These are phyloP conservation scores for Drosophila mulleri DNA, from an alignment of 2,888 invertebrate species.

Conservation along the genomic window DNA sequence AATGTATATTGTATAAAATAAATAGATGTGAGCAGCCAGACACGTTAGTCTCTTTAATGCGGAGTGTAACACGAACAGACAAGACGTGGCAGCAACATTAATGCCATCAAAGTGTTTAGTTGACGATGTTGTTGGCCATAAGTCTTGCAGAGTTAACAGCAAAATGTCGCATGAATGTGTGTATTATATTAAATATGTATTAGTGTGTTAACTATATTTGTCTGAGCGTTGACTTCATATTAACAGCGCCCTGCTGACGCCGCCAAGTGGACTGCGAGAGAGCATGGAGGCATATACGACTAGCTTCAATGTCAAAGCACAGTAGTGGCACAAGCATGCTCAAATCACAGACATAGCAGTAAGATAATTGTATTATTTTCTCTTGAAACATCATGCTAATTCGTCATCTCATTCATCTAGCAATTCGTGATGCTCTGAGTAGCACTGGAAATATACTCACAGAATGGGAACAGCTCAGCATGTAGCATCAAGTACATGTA, in stretches of 20 bases:
- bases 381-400: no score
- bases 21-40: not conserved
- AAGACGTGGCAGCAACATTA: no score
- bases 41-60: not conserved
- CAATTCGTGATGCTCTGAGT: no score
- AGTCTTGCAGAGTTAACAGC: not conserved
- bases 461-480: no score
- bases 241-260: not conserved
- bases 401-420: no score
- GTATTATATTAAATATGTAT: not conserved
- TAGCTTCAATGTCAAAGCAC: no score
- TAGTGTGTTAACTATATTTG: not conserved
- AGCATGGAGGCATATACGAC: not conserved
- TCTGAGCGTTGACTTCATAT: not conserved
- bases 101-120: no score
- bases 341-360: not conserved
- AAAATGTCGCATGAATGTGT: not conserved
- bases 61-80: not conserved
- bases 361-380: no score
- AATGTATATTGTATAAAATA: not conserved
- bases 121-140: no score
- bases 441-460: no score
- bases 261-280: not conserved
- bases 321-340: no score
- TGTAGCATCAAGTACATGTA: no score